Evolutionary conservation across 2,797 vertebrate species (phyloP).

Genomic region (Remorina albescens): DNA sequence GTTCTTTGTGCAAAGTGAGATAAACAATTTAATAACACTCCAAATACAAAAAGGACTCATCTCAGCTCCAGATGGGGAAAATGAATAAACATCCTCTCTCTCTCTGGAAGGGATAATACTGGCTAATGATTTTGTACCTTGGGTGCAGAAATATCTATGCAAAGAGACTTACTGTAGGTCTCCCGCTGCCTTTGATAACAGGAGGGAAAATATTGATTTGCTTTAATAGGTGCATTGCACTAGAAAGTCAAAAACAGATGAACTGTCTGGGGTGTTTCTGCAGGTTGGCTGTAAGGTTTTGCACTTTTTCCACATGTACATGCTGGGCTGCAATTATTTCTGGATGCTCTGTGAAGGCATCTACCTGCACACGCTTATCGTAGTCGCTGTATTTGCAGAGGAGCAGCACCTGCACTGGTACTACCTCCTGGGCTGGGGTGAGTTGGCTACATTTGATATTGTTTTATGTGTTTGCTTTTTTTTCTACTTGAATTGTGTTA

Average conservation of each 20-base stretch:
- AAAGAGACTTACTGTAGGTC: constrained; percentile 7
- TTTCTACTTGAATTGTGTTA: background rate
- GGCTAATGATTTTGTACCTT: constrained; percentile 38
- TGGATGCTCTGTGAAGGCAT: constrained; percentile 99
- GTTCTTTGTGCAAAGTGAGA: constrained; percentile 1
- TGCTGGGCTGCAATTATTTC: constrained; percentile 98
- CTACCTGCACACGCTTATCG: constrained; percentile 96
- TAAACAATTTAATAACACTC: constrained; percentile 16
- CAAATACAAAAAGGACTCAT: constrained; percentile 22
- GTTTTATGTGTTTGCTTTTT: background rate
- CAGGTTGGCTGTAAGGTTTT: constrained; percentile 95
- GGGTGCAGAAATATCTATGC: constrained; percentile 17
- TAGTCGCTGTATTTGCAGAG: constrained; percentile 94
- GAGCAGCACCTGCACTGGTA: constrained; percentile 95
- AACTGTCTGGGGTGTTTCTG: constrained; percentile 28
- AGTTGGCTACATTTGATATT: constrained; percentile 55
- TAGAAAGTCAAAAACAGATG: background rate
- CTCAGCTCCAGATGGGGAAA: constrained; percentile 38
- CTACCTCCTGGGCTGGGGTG: constrained; percentile 98
- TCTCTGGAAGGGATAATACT: constrained; percentile 18
- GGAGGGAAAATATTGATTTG: constrained; percentile 10
- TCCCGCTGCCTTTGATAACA: constrained; percentile 41
- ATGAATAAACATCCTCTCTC: constrained; percentile 47
- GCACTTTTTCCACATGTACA: constrained; percentile 97
- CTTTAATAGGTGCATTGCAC: background rate